Conservation (phyloP, 2,888 invertebrate genomes). For the Argyresthia goedartella region DNA sequence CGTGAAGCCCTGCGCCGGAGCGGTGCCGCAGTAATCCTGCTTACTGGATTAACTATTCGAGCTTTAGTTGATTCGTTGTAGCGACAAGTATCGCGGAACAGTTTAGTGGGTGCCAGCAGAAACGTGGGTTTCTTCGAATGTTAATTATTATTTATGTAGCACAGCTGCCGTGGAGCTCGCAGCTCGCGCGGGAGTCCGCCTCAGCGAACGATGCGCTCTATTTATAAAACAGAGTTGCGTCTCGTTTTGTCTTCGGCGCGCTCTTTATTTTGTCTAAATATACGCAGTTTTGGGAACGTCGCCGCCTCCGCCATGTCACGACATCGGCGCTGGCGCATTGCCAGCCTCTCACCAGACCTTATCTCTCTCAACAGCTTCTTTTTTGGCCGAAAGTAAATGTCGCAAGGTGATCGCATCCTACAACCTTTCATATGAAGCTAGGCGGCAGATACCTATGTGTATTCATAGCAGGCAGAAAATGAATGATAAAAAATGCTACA, state of each 20-base stretch:
- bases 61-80: too few species aligned
- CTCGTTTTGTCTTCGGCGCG: conserved; percentile 70
- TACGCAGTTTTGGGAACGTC: conserved; percentile 71
- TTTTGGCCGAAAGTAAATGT: conserved; percentile 14
- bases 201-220: conserved; percentile 64
- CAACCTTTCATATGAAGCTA: neutral
- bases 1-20: conserved; percentile 56
- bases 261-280: conserved; percentile 72
- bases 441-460: neutral
- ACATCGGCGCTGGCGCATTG: conserved; percentile 51
- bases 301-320: conserved; percentile 58
- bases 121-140: conserved; percentile 21
- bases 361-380: conserved; percentile 41
- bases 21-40: conserved; percentile 35
- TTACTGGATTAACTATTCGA: conserved; percentile 2
- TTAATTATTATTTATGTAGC: conserved; percentile 70
- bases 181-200: conserved; percentile 42
- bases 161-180: conserved; percentile 67
- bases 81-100: too few species aligned
- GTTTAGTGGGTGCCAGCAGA: neutral
- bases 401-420: neutral
- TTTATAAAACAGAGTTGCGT: conserved; percentile 70
- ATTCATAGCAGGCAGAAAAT: neutral
- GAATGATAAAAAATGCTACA: neutral
- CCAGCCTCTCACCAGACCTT: conserved; percentile 32